Conservation (phyloP, 1,140 invertebrate genomes). For the Hyles vespertilio region DNA sequence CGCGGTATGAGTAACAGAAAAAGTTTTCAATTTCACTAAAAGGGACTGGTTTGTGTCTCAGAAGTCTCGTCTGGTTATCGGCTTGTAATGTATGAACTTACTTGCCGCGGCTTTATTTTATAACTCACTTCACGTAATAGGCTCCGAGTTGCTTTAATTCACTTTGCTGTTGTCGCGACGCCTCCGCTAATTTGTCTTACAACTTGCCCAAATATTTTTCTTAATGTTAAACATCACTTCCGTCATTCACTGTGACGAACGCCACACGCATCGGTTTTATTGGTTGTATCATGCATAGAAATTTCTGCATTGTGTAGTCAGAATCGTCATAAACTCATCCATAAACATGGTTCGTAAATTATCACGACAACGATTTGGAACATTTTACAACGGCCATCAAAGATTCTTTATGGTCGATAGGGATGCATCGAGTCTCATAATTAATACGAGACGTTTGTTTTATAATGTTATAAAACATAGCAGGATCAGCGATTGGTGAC, state of each 20-base stretch:
- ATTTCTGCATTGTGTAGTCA: slow-evolving; percentile 6
- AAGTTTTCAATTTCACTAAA: slow-evolving; percentile 78
- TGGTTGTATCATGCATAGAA: no score
- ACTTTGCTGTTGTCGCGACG: slow-evolving; percentile 43
- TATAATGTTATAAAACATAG: slow-evolving; percentile 70
- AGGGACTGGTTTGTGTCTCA: slow-evolving; percentile 76
- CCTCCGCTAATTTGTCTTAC: slow-evolving; percentile 46
- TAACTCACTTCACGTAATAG: slow-evolving; percentile 73
- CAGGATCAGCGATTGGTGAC: slow-evolving; percentile 44
- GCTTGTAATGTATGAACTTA: slow-evolving; percentile 75
- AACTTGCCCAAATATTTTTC: slow-evolving; percentile 21
- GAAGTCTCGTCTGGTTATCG: slow-evolving; percentile 76
- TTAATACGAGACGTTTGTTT: slow-evolving; percentile 73
- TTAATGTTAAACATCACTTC: slow-evolving; percentile 12
- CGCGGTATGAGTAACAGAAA: slow-evolving; percentile 73
- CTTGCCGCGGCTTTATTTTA: slow-evolving; percentile 69
- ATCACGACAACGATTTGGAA: slow-evolving; percentile 70
- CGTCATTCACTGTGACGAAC: background rate
- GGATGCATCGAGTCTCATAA: slow-evolving; percentile 62
- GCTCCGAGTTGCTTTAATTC: slow-evolving; percentile 61
- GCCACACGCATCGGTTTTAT: background rate
- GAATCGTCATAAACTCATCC: slow-evolving; percentile 57
- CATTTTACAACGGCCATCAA: slow-evolving; percentile 73
- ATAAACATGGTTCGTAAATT: slow-evolving; percentile 74
- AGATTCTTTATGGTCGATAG: slow-evolving; percentile 66